A percentile compares a stretch with the other conserved stretches of the same genome.
These are phyloP conservation scores for Onychostruthus taczanowskii DNA, from an alignment of 2,113 vertebrate genomes.

Conservation along the genomic window DNA sequence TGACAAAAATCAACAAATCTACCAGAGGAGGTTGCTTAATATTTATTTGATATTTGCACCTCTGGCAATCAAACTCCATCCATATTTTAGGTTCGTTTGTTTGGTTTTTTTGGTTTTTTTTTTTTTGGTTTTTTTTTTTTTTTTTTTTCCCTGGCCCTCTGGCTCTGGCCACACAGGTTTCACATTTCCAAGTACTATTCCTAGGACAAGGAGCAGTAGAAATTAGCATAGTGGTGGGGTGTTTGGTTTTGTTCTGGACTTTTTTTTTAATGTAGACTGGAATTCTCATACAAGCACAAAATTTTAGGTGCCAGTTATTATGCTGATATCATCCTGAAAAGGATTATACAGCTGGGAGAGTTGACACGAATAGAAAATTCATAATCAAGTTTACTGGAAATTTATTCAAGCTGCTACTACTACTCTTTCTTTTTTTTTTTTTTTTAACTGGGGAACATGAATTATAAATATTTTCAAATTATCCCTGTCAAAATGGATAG, in stretches of 20 bases:
- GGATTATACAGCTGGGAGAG: not conserved
- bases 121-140: rapidly evolving
- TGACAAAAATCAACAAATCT: not conserved
- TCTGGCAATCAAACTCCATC: not conserved
- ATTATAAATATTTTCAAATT: constrained; percentile 20
- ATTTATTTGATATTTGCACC: not conserved
- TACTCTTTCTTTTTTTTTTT: not conserved
- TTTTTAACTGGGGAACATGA: not conserved
- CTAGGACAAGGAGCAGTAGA: not conserved
- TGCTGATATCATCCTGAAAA: not conserved
- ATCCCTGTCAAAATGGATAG: not conserved
- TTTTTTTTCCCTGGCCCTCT: not conserved
- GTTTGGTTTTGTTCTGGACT: not conserved
- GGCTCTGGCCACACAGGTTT: not conserved
- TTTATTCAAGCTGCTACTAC: not conserved
- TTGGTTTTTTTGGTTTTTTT: too few relatives aligned
- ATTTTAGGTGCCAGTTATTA: not conserved
- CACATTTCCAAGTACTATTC: not conserved
- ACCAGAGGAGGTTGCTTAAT: not conserved
- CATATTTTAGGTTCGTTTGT: not conserved
- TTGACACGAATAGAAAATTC: not conserved
- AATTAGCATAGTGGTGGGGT: rapidly evolving
- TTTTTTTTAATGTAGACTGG: not conserved
- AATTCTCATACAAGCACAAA: not conserved
- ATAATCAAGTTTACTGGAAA: not conserved